Evolutionary conservation across 2,888 invertebrate genomes (phyloP), one percentile per base, ranked within the genome.

Genomic region (Belgica antarctica): DNA sequence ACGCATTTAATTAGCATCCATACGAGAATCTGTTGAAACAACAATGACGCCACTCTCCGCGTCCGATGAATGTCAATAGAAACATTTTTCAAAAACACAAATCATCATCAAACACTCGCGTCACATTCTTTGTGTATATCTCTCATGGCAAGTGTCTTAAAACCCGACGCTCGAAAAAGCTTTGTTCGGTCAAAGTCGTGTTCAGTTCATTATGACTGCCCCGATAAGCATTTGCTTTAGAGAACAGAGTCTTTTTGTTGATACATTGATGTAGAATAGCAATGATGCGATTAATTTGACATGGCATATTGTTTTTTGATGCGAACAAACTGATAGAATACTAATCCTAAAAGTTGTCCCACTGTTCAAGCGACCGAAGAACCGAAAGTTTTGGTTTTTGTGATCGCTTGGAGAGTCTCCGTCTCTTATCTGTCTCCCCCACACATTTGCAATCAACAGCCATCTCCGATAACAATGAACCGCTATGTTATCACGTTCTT

Each of bases 251-350:
- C n/a, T n/a, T n/a, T n/a, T n/a, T n/a, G n/a, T n/a, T n/a, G n/a
- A n/a, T n/a, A n/a, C n/a, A n/a, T n/a, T n/a, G n/a, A 52, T 8
- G 52, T 52, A 52, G 52, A 52, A 3, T 52, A 52, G 52, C 52
- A 22, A 17, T 17, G 52, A 52, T 52, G 52, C 52, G 52, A 52
- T 52, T 52, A 52, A 52, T 52, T 52, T 52, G 52, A 52, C 52
- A 52, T 52, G 52, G 52, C 52, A 52, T 52, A 52, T 52, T 52
- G 52, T 52, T 52, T 41, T 52, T 52, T 52, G 52, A 52, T 52
- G 52, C 52, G 52, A 52, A 52, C 52, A 52, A 52, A 52, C 52
- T 52, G 52, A 52, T 52, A 52, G 52, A 46, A 46, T 46, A 52
- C 52, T 52, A 52, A 52, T 52, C 52, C n/a, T 12, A 41, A 41